Percentiles rank a stretch among this genome's conserved stretches.
phyloP scores from a whole-genome alignment of 2,888 invertebrate genomes.

The Agrochola litura region DNA sequence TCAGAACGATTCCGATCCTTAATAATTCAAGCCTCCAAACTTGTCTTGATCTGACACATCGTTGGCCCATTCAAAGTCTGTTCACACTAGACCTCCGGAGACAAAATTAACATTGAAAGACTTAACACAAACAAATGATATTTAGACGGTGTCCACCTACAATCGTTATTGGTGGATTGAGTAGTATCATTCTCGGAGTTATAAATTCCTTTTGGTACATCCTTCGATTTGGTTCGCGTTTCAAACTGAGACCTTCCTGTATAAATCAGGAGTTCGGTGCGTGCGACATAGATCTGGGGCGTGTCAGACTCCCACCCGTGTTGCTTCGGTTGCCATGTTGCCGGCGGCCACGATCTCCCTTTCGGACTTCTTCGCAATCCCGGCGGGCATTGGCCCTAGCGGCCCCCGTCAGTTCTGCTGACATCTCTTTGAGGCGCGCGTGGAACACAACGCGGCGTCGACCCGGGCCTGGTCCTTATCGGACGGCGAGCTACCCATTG shows the following conservation, averaged over 20 bases:
- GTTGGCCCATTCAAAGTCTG: conserved; percentile 69
- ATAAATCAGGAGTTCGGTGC: conserved; percentile 66
- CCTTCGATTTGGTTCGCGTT: conserved; percentile 82
- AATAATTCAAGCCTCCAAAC: conserved; percentile 61
- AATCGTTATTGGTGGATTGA: conserved; percentile 79
- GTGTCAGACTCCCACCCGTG: too few species aligned
- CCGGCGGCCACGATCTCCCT: too few species aligned
- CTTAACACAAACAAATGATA: conserved; percentile 80
- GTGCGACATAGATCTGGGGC: conserved; percentile 61
- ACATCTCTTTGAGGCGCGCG: too few species aligned
- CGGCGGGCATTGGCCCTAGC: too few species aligned
- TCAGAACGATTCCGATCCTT: conserved; percentile 27
- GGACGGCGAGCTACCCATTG: too few species aligned
- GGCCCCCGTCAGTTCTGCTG: too few species aligned
- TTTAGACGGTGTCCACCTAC: conserved; percentile 83
- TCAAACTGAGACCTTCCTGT: conserved; percentile 83
- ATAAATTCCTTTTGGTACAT: conserved; percentile 84
- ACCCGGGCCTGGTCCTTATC: too few species aligned
- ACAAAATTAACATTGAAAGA: conserved; percentile 80
- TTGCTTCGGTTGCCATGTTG: too few species aligned
- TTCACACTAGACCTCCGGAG: conserved; percentile 69
- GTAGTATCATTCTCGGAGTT: conserved; percentile 70
- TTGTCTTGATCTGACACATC: conserved; percentile 58
- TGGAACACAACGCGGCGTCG: too few species aligned
- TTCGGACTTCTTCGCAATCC: too few species aligned